These are phyloP conservation scores for Dermatemys mawii DNA, from an alignment of 2,113 vertebrate genomes.

Conservation along the genomic window DNA sequence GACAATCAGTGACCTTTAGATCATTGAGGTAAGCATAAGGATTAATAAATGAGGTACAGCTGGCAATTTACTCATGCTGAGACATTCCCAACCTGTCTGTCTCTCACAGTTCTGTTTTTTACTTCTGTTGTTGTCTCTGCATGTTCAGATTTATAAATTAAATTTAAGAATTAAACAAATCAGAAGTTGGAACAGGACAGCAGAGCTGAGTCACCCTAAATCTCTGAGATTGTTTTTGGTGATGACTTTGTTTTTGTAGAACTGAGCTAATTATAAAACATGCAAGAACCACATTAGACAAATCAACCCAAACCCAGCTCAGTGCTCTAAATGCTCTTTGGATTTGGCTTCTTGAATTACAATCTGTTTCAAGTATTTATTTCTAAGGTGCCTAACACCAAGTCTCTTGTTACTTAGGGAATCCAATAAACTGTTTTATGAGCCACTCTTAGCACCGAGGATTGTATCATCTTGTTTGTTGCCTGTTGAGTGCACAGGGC, in stretches of 20 bases:
- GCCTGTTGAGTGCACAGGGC: neutral
- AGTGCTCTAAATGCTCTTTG: neutral
- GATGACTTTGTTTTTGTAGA: neutral
- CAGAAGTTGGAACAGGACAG: neutral
- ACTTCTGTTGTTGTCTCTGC: rapidly evolving
- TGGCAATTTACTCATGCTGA: neutral
- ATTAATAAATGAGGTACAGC: neutral
- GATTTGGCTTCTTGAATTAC: neutral
- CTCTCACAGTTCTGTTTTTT: rapidly evolving
- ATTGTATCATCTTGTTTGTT: neutral
- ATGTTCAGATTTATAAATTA: neutral
- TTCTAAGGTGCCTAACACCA: neutral
- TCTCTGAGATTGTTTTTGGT: neutral
- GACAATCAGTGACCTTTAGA: neutral
- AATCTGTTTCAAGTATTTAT: neutral
- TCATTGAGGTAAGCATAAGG: neutral
- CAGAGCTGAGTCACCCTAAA: neutral
- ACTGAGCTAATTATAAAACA: neutral
- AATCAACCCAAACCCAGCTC: neutral
- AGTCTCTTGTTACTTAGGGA: neutral
- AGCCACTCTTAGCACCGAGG: neutral
- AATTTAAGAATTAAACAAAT: neutral
- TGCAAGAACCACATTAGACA: neutral
- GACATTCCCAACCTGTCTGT: neutral
- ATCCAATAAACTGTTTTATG: neutral